Base-by-base conservation (phyloP, 2,888 invertebrate species). In the Epinotia ramella region DNA sequence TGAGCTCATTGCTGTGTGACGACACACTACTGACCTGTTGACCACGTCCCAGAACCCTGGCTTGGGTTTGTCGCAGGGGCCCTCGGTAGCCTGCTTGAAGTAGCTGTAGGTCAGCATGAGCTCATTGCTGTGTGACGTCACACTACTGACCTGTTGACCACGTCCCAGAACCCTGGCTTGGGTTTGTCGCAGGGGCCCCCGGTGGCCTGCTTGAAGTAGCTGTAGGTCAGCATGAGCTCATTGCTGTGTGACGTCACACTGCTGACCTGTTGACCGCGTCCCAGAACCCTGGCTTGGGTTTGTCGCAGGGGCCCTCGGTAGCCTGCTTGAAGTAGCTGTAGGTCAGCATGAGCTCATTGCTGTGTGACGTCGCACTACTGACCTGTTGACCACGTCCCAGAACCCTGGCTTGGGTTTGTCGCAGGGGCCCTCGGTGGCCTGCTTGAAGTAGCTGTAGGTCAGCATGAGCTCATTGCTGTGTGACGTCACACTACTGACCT, bases 241-340 rank as follows among this genome's bases (percentile, higher is more conserved):
- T 97, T 96, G 87, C 99, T 98, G 13, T 49, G 49, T 49, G 49
- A 49, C 53, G n/a, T 53, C 53, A 53, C 53, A 1, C 6, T 66
- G 33, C 16, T 1, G 73, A 95, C 91, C 97, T 96, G 83, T 97
- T 97, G 1, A 99, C 96, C 0, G 99, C 95, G 87, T 99, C 98
- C 98, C 98, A 99, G 91, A 99, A 98, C 11, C 96, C 96, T 0
- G 97, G 99, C 88, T 96, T 97, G 56, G 96, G 95, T 77, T 96
- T 96, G 40, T 94, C 95, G 86, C 98, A 98, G 2, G 97, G 96
- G 0, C 99, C 99, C 84, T 97, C 96, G 0, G 97, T 98, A 0
- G 98, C 99, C 93, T 99, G 99, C 89, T 99, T 99, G 94, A 96
- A 99, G 87, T 97, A 98, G 9, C 97, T 97, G 94, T 99, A 99